phyloP scores from a whole-genome alignment of 2,113 vertebrate genomes.

The Lontra canadensis region DNA sequence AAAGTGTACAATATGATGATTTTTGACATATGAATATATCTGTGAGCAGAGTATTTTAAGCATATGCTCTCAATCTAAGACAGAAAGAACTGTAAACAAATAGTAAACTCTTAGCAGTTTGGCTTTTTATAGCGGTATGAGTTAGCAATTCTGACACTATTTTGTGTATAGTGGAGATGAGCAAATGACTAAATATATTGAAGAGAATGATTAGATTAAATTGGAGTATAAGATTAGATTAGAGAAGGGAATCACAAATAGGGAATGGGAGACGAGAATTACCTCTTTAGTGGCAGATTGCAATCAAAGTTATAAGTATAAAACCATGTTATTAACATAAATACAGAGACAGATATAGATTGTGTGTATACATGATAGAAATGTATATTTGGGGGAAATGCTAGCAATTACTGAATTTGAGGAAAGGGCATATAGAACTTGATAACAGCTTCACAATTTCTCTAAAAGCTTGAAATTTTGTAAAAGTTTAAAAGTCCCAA shows the following conservation, averaged over 20 bases:
- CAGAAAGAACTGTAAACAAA: neutral
- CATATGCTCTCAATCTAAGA: neutral
- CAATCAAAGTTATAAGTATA: neutral
- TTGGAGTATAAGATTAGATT: neutral
- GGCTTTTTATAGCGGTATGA: neutral
- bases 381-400: neutral
- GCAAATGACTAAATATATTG: neutral
- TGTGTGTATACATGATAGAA: neutral
- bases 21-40: neutral
- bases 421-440: neutral
- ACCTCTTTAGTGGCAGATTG: neutral
- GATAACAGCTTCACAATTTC: neutral
- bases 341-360: neutral
- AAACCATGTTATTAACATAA: neutral
- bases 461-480: neutral
- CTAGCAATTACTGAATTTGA: neutral
- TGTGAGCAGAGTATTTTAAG: neutral
- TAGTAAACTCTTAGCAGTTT: neutral
- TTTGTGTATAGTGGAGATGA: neutral
- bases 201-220: neutral
- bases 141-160: too few species aligned
- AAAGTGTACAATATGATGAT: neutral
- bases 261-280: neutral
- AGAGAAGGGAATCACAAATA: neutral
- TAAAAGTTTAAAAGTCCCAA: neutral